phyloP scores from a whole-genome alignment of 2,113 vertebrate genomes.

The Sterrhoptilus dennistouni region DNA sequence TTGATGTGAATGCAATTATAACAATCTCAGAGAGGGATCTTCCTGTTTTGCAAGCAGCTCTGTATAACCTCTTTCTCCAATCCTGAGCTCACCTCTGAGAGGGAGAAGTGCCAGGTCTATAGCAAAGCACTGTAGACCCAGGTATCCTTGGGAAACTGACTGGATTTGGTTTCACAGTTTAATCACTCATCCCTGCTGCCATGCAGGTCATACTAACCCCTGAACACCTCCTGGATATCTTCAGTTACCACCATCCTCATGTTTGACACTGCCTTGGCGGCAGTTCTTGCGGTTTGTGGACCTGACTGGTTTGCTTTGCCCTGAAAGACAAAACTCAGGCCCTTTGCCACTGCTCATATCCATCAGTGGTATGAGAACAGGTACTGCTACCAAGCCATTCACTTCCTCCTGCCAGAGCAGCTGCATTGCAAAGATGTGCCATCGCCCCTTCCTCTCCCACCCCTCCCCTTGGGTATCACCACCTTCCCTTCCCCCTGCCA shows the following conservation, averaged over 20 bases:
- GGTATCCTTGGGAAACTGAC: not conserved
- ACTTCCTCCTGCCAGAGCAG: not conserved
- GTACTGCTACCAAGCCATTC: not conserved
- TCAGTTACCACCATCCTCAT: not conserved
- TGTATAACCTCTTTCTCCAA: not conserved
- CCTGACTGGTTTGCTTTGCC: not conserved
- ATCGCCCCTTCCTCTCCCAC: not conserved
- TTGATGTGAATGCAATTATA: not conserved
- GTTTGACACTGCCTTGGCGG: not conserved
- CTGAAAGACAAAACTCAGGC: not conserved
- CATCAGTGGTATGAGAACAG: not conserved
- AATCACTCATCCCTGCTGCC: not conserved
- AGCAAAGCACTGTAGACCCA: not conserved
- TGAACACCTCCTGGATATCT: not conserved
- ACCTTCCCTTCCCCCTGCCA: not conserved
- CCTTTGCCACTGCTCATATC: not conserved
- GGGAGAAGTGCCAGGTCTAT: not conserved
- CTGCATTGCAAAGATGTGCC: not conserved
- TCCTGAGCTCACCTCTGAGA: not conserved
- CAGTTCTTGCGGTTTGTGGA: not conserved
- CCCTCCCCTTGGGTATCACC: not conserved
- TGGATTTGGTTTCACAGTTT: not conserved
- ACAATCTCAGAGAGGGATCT: not conserved
- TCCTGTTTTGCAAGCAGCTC: not conserved
- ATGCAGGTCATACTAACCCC: not conserved